These are phyloP conservation scores for Atherinosoma microstoma DNA, from an alignment of 2,797 vertebrate species.

Conservation along the genomic window DNA sequence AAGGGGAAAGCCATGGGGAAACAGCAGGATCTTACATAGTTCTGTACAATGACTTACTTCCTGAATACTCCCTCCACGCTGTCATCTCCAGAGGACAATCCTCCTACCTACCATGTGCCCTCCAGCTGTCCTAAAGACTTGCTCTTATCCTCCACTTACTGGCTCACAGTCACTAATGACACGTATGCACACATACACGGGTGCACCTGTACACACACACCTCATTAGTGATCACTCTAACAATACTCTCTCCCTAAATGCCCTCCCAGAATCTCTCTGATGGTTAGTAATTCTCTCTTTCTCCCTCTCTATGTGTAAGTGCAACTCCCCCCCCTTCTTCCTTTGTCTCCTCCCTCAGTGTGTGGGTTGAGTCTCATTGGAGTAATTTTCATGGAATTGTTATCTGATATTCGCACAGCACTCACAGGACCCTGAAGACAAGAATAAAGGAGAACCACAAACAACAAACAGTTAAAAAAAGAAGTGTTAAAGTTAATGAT, in stretches of 20 bases:
- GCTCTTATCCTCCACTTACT: slow-evolving; percentile 60
- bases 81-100: slow-evolving; percentile 63
- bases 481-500: slow-evolving; percentile 2
- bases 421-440: slow-evolving; percentile 19
- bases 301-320: slow-evolving; percentile 24
- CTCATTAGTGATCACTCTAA: slow-evolving; percentile 69
- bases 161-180: slow-evolving; percentile 53
- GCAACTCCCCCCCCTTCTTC: not conserved
- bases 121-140: slow-evolving; percentile 61
- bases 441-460: slow-evolving; percentile 1
- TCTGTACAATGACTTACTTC: slow-evolving; percentile 20
- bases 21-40: not conserved
- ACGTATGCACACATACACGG: slow-evolving; percentile 45
- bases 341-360: not conserved
- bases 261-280: slow-evolving; percentile 56
- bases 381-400: slow-evolving; percentile 61
- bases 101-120: slow-evolving; percentile 62
- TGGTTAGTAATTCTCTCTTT: slow-evolving; percentile 59
- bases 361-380: slow-evolving; percentile 49
- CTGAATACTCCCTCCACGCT: slow-evolving; percentile 16
- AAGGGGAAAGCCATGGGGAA: not conserved
- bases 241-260: slow-evolving; percentile 60
- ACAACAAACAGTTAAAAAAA: not conserved
- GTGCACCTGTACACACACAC: slow-evolving; percentile 35
- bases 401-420: slow-evolving; percentile 48